A percentile compares a stretch with the other conserved stretches of the same genome.
phyloP scores from a whole-genome alignment of 64 coral and sea anemone species.

The Astreopora myriophthalma region DNA sequence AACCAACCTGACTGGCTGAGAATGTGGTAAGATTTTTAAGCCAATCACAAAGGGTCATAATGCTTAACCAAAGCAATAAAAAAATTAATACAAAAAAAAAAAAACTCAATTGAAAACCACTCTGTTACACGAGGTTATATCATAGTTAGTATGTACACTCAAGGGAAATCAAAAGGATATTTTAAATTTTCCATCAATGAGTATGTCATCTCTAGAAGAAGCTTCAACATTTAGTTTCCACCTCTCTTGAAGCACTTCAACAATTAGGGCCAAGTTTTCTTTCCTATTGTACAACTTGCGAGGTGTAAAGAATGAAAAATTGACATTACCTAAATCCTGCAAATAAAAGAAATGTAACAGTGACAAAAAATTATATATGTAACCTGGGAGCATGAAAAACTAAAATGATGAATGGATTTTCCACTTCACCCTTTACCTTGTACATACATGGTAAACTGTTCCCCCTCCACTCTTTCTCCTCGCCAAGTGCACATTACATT shows the following conservation, averaged over 20 bases:
- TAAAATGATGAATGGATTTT: not conserved
- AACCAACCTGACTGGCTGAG: no score
- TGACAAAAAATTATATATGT: not conserved
- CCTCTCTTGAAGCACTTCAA: constrained; percentile 56
- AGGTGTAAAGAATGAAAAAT: constrained; percentile 85
- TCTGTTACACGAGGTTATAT: not conserved
- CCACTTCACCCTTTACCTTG: not conserved
- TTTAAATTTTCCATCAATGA: constrained; percentile 85
- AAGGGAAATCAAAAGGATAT: constrained; percentile 66
- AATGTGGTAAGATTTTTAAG: no score
- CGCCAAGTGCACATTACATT: constrained; percentile 52
- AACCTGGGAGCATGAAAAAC: no score
- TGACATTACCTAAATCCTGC: constrained; percentile 90
- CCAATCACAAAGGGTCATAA: no score
- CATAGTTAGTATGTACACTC: not conserved
- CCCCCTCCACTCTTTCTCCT: constrained; percentile 79
- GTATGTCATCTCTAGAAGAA: constrained; percentile 88
- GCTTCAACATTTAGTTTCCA: constrained; percentile 82
- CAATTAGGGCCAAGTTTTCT: constrained; percentile 85
- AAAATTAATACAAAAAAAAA: no score
- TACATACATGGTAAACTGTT: constrained; percentile 75
- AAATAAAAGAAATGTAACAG: not conserved
- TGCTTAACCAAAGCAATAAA: no score
- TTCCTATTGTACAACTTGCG: constrained; percentile 77
- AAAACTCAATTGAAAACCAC: no score